Evolutionary conservation across 2,888 invertebrate species (phyloP), one percentile per base, ranked within the genome.

Genomic region (Cantharis rufa): DNA sequence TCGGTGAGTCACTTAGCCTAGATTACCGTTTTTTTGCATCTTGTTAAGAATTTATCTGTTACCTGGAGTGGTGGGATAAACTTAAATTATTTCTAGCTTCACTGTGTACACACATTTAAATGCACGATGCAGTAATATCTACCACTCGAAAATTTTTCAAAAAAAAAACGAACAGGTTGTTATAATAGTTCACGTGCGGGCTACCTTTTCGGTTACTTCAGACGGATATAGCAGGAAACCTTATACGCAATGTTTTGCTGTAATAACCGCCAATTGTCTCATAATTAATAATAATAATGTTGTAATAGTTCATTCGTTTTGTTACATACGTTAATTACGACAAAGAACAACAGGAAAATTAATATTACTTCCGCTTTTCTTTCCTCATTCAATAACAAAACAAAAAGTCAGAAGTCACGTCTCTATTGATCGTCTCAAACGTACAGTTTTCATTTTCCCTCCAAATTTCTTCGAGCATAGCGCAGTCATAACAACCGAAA

Each of bases 1-100:
- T 80, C 75, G 81, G 82, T 82, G 78, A 80, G 81, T 81, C 80
- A 75, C 70, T 69, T 78, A 74, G 76, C 74, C 76, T 78, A 78
- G 73, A 69, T 78, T 75, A 72, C 62, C 71, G 63, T 73, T 72
- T 73, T 24, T 78, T 75, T 70, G 72, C 78, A 75, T 72, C 32
- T 74, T 68, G 68, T 72, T 77, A 74, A 63, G 62, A 48, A 69
- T 28, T 75, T 78, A 73, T 78, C 72, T 75, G 24, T 70, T 76
- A 76, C 72, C 72, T 76, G 68, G 66, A 66, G 68, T 66, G 64
- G 68, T 66, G 64, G 64, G 64, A 66, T 21, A 24, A 66, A 21
- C 21, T 66, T 13, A 66, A 66, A 66, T 48, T 21, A 66, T 21
- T 66, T 21, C 21, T 21, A 21, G 2, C 21, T n/a, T 21, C 9